Percentiles rank a stretch among this genome's conserved stretches.
Evolutionary conservation across 2,113 vertebrate genomes (phyloP).

Genomic region (Gopherus evgoodei): DNA sequence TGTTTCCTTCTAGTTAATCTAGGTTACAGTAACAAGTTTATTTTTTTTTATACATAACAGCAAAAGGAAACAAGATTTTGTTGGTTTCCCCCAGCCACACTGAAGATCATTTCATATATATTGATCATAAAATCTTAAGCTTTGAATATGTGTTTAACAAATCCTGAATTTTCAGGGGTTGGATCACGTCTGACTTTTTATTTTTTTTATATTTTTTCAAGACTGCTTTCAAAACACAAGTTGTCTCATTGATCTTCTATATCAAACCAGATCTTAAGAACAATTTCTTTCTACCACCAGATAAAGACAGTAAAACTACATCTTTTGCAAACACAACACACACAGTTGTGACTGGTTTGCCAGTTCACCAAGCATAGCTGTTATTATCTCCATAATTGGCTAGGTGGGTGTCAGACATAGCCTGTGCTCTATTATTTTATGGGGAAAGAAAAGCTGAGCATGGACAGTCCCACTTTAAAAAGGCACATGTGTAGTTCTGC

Average conservation of each 20-base stretch:
- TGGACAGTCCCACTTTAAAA: rapidly evolving
- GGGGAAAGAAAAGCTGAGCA: not conserved
- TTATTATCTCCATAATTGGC: not conserved
- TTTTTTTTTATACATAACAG: not conserved
- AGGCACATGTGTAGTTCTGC: rapidly evolving
- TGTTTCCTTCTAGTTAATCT: not conserved
- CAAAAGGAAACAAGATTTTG: not conserved
- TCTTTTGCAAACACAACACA: not conserved
- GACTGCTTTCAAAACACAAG: not conserved
- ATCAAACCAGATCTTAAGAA: not conserved
- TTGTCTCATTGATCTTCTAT: not conserved
- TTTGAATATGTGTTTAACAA: not conserved
- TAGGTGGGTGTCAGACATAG: not conserved
- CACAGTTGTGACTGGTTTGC: not conserved
- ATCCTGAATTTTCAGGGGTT: not conserved
- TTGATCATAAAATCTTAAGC: not conserved
- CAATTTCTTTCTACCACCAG: not conserved
- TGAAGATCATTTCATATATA: not conserved
- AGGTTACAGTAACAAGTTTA: not conserved
- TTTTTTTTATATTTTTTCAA: not conserved
- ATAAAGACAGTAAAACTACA: not conserved
- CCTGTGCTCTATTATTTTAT: not conserved
- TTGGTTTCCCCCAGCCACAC: not conserved
- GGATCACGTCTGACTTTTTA: rapidly evolving
- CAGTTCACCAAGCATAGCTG: not conserved